These are phyloP conservation scores for Mythimna impura DNA, from an alignment of 2,888 invertebrate genomes.

Conservation along the genomic window DNA sequence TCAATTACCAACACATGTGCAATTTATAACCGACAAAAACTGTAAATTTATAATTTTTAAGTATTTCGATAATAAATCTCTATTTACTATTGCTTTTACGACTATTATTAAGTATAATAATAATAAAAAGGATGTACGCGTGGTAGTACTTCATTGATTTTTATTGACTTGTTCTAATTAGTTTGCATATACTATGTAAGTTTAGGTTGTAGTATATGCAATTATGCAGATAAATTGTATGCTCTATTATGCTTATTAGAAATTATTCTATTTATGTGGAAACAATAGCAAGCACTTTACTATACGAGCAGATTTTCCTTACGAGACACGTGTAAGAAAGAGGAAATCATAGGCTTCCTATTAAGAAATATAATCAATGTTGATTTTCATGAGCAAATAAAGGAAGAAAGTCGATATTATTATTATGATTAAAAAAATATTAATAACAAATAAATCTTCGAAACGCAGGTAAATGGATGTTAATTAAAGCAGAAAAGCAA, in stretches of 20 bases:
- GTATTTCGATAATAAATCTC: slow-evolving; percentile 43
- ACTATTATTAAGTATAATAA: slow-evolving; percentile 34
- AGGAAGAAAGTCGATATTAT: neutral
- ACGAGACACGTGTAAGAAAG: slow-evolving; percentile 5
- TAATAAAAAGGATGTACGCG: slow-evolving; percentile 25
- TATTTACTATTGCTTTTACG: slow-evolving; percentile 43
- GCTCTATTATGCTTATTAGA: neutral
- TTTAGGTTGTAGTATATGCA: slow-evolving; percentile 9
- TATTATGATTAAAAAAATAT: neutral
- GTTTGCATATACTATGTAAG: slow-evolving; percentile 26
- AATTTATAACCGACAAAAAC: slow-evolving; percentile 45
- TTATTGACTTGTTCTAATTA: slow-evolving; percentile 32
- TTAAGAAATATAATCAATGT: neutral
- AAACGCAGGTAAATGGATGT: slow-evolving; percentile 40
- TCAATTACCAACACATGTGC: slow-evolving; percentile 30
- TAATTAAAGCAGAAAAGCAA: slow-evolving; percentile 71
- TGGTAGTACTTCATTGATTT: slow-evolving; percentile 24
- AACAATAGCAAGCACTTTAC: slow-evolving; percentile 13
- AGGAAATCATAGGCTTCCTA: slow-evolving; percentile 6
- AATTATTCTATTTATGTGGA: slow-evolving; percentile 5
- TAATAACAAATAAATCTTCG: slow-evolving; percentile 26
- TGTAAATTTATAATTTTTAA: slow-evolving; percentile 34
- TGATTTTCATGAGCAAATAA: neutral
- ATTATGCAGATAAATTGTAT: slow-evolving; percentile 16
- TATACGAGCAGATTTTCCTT: slow-evolving; percentile 6